Evolutionary conservation across 2,113 vertebrate species (phyloP).

Genomic region (Oriolus oriolus): DNA sequence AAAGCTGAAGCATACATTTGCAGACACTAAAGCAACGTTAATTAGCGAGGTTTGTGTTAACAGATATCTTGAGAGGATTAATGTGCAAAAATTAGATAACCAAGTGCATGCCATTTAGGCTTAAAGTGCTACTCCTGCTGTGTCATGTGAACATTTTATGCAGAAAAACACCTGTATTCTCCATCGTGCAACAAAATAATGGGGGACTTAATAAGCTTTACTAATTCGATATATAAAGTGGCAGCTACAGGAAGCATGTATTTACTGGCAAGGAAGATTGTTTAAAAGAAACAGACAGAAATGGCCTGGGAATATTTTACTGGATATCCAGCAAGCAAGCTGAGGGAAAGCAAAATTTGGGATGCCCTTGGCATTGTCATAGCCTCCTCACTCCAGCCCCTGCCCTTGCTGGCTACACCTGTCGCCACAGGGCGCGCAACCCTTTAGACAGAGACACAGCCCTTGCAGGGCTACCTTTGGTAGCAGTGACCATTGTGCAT

Average conservation of each 20-base stretch:
- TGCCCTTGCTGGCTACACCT: background rate
- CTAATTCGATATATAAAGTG: background rate
- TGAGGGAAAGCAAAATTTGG: background rate
- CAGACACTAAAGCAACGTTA: conserved; percentile 13
- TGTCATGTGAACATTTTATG: conserved; percentile 1
- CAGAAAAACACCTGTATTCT: conserved; percentile 15
- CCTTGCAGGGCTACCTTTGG: background rate
- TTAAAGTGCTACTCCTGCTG: conserved; percentile 47
- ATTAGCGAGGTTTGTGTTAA: conserved; percentile 44
- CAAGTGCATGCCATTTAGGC: background rate
- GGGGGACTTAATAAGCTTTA: background rate
- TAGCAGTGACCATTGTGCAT: background rate
- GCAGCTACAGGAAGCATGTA: background rate
- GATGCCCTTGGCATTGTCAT: background rate
- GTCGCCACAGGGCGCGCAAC: accelerated
- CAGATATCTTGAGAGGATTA: conserved; percentile 39
- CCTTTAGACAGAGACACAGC: background rate
- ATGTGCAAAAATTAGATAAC: conserved; percentile 27
- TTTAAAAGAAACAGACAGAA: background rate
- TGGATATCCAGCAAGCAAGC: background rate
- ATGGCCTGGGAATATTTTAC: background rate
- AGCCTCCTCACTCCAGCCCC: accelerated
- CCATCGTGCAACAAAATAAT: conserved; percentile 17
- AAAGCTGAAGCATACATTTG: background rate
- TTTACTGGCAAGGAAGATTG: background rate